Evolutionary conservation across 2,888 invertebrate genomes (phyloP), one percentile per base, ranked within the genome.

Genomic region (Cheilosia pagana): DNA sequence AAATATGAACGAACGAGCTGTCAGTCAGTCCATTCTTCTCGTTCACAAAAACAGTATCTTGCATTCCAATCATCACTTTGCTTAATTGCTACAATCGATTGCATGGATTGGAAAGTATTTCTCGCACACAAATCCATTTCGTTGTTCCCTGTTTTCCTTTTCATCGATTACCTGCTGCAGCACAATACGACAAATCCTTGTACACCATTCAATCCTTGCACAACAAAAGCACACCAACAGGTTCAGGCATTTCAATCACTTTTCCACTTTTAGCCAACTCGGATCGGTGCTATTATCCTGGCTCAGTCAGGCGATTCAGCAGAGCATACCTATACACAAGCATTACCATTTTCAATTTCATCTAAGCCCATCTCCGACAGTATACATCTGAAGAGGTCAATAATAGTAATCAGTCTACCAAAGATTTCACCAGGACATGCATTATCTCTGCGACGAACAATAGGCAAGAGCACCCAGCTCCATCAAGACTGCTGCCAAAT

Each of bases 371-470:
- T 35, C 35, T 1, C 35, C 12, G 35, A 23, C 35, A 67, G 3
- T n/a, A 19, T 10, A 60, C 62, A 59, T 45, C 63, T 35, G 16
- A 45, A 65, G 70, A 79, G 79, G 70, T 74, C 79, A 83, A 70
- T 74, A 67, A 70, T 78, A 74, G 63, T 79, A 83, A 82, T 70
- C 77, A 83, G 78, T 83, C 71, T 77, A 35, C 14, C 16, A 62
- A 65, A 65, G 50, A 68, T 63, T 72, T 68, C 23, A 50, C 57
- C 57, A 68, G 68, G 52, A 83, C 67, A 41, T 65, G 48, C 59
- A 52, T 81, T 81, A 59, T 71, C 65, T 53, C 57, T 55, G 48
- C 31, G 16, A 65, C 21, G 28, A 43, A 39, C 21, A 60, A 45
- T 31, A 16, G 16, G 45, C 28, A 39, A 25, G 23, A 48, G 7